Evolutionary conservation across 35 echinoderm and acorn worm genomes (phyloP), one percentile per base, ranked within the genome.

Genomic region (Eucidaris tribuloides): DNA sequence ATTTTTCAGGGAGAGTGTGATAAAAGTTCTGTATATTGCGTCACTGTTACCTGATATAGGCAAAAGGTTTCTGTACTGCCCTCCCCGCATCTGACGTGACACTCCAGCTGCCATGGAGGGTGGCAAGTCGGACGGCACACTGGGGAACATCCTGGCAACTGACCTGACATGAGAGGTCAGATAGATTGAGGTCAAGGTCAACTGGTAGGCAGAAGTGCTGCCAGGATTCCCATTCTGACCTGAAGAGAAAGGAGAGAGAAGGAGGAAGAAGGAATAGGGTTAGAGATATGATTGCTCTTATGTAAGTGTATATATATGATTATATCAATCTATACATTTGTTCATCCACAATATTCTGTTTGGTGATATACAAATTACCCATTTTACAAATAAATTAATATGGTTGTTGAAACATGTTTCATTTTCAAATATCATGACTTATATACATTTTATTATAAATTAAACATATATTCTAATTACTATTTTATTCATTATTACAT

Each of bases 161-260:
- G 76, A 88, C 78, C 76, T 88, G 85, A 88, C 76, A 46, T 22
- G 85, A 88, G 24, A 88, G 30, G 77, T 88, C 85, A 70, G 49
- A 80, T 32, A 88, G 85, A 60, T 88, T 77, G 44, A 88, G 58
- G 85, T 78, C 78, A 42, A 88, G 76, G 59, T 88, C 85, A 56
- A 88, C 77, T 20, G 85, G 85, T 17, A 88, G 46, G 50, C 59
- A 80, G 59, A 88, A 80, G 27, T 88, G 74, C 44, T 88, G 76
- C 58, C 78, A 63, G 27, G 78, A 79, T 46, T 79, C 78, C 23
- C 34, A 64, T 5, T 54, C 56, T 41, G 37, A 80, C 18, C 37
- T 58, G 32, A 42, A 65, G 27, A 25, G 46, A 65, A 7, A 62
- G 46, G 19, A 29, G 55, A 55, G 15, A 24, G 55, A 38, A 22